phyloP scores from a whole-genome alignment of 2,113 vertebrate genomes.

The Ictalurus furcatus region DNA sequence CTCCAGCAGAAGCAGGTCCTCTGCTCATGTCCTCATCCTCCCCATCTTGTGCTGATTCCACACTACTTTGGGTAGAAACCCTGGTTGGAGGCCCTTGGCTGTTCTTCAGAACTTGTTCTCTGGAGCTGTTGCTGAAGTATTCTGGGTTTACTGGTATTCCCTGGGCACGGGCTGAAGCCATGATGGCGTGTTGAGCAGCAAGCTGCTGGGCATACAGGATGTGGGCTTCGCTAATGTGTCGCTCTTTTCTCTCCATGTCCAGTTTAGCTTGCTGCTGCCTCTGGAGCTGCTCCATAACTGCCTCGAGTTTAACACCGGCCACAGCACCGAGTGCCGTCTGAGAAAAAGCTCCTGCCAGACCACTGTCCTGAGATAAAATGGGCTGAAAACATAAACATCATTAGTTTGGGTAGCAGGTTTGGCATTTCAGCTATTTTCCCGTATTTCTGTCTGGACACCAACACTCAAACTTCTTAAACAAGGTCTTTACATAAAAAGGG shows the following conservation, averaged over 20 bases:
- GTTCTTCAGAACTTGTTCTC: conserved; percentile 55
- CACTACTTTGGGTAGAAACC: conserved; percentile 64
- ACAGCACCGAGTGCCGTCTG: conserved; percentile 67
- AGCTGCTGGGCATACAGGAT: conserved; percentile 84
- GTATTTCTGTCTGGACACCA: background rate
- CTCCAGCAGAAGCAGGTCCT: conserved; percentile 66
- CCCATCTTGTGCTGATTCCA: conserved; percentile 74
- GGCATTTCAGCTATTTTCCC: background rate
- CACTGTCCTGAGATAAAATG: conserved; percentile 69
- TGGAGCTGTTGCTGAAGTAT: conserved; percentile 68
- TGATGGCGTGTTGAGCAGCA: conserved; percentile 72
- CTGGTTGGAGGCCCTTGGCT: conserved; percentile 55
- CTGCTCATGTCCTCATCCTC: conserved; percentile 62
- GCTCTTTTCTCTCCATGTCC: conserved; percentile 86
- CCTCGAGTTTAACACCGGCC: conserved; percentile 82
- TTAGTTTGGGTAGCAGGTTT: background rate
- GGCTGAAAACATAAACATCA: conserved; percentile 63
- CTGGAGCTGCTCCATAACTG: conserved; percentile 89
- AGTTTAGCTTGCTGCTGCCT: conserved; percentile 81
- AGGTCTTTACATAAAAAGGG: background rate
- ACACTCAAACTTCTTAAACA: background rate
- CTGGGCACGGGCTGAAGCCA: conserved; percentile 71
- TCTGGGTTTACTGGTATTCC: conserved; percentile 61
- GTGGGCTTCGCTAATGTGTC: conserved; percentile 82
- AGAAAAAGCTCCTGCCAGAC: conserved; percentile 66